phyloP scores from a whole-genome alignment of 2,113 vertebrate species.

The Jaculus jaculus region DNA sequence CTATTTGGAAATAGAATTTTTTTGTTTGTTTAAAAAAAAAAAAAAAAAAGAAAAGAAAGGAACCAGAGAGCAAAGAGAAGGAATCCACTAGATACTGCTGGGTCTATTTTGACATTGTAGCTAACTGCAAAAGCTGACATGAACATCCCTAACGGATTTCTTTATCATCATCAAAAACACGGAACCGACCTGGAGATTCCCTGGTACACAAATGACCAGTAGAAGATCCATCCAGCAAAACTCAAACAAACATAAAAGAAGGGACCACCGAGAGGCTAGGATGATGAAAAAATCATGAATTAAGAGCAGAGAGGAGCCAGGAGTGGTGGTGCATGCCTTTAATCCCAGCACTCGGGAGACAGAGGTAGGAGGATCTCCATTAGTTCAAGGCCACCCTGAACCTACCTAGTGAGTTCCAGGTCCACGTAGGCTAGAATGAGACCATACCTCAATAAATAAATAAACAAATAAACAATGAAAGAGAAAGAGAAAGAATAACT shows the following conservation, averaged over 20 bases:
- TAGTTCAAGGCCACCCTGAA: no score
- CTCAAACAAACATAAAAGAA: not conserved
- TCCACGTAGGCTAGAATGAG: no score
- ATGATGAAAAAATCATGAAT: not conserved
- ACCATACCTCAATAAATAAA: not conserved
- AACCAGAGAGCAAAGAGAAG: not conserved
- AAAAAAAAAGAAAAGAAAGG: no score
- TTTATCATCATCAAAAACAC: not conserved
- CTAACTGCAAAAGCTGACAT: not conserved
- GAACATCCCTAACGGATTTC: not conserved
- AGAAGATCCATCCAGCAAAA: not conserved
- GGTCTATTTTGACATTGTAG: no score
- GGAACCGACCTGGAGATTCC: not conserved
- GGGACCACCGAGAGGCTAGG: not conserved
- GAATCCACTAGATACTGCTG: not conserved
- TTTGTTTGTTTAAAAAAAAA: no score
- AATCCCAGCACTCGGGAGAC: no score
- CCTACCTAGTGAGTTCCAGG: no score
- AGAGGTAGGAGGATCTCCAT: no score
- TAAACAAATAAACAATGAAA: not conserved
- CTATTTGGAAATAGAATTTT: no score
- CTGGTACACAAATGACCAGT: not conserved
- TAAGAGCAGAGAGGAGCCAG: not conserved
- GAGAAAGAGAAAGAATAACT: not conserved
- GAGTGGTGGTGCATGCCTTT: no score